Evolutionary conservation across 2,888 invertebrate species (phyloP), one percentile per base, ranked within the genome.

Genomic region (Ditylenchus weischeri): DNA sequence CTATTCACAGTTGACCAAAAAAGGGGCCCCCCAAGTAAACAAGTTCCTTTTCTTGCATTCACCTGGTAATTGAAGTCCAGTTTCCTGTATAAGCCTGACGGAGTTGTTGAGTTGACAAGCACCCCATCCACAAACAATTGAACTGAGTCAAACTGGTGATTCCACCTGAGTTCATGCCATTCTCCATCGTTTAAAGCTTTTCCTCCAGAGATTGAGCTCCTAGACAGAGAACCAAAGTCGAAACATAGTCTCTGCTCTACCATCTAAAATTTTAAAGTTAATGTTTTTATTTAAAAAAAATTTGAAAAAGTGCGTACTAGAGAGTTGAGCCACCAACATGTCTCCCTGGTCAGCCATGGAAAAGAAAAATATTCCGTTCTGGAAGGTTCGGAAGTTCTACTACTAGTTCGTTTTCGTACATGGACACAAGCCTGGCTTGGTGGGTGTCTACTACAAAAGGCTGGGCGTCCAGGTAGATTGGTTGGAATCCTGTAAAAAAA

Each of bases 341-440:
- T 81, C 81, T 35, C 81, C 81, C 58, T 81, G 80, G 54, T 79
- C 78, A 8, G 81, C 79, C 73, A 80, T 75, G 18, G 80, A 80
- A 68, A 79, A 80, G 72, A 80, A 78, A 66, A 80, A 80, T 19
- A 80, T 71, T 11, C 79, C 80, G 49, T 77, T 76, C 68, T 79
- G 75, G 66, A 78, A 81, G 0, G 80, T 76, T 43, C 78, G 74
- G 62, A 81, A 81, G 18, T 74, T 72, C 7, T n/a, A 81, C 68
- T 23, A 73, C 69, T 15, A 81, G 71, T 57, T 81, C 81, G 57
- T 81, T 81, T 57, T 81, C 81, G 70, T 81, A 81, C 77, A 80
- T 80, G 7, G 78, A 76, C 13, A 79, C 75, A 6, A 80, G 74
- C 11, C 78, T 77, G 11, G 76, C 74, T 21, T 71, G 68, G 49